Conservation (phyloP, 2,888 invertebrate species). For the Melanotus villosus region DNA sequence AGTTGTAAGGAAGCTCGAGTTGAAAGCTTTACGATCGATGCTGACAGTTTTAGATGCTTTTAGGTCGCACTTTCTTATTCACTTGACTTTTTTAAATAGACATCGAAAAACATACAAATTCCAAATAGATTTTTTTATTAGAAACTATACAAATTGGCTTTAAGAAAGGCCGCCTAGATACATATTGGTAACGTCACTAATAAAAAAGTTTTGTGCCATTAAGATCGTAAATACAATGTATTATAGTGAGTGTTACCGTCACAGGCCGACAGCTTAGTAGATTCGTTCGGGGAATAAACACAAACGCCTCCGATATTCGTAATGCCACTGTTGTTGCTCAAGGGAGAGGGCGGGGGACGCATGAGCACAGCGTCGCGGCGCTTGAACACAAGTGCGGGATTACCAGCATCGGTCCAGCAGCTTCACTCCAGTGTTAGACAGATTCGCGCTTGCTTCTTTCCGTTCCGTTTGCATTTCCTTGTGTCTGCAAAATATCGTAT, state of each 20-base stretch:
- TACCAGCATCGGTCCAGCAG: conserved; percentile 67
- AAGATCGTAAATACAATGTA: conserved; percentile 38
- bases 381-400: conserved; percentile 69
- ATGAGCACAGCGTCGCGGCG: conserved; percentile 69
- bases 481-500: conserved; percentile 50
- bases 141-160: background rate
- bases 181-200: conserved; percentile 1
- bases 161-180: background rate
- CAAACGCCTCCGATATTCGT: conserved; percentile 68
- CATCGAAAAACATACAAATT: conserved; percentile 52
- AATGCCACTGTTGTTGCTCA: conserved; percentile 65
- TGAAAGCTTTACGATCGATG: conserved; percentile 69
- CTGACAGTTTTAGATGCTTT: conserved; percentile 68
- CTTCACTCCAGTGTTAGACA: conserved; percentile 65
- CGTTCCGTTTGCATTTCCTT: conserved; percentile 55
- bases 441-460: conserved; percentile 63
- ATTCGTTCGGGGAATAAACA: conserved; percentile 69
- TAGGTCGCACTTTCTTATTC: conserved; percentile 61
- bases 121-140: conserved; percentile 32
- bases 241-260: conserved; percentile 41
- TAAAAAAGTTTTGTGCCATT: conserved; percentile 29
- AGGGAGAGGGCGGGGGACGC: conserved; percentile 65
- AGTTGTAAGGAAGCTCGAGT: conserved; percentile 64
- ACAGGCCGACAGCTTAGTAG: conserved; percentile 65
- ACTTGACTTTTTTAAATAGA: conserved; percentile 59